Evolutionary conservation across 92 coral and sea anemone species (phyloP), one percentile per base, ranked within the genome.

Genomic region (Porites evermanni): DNA sequence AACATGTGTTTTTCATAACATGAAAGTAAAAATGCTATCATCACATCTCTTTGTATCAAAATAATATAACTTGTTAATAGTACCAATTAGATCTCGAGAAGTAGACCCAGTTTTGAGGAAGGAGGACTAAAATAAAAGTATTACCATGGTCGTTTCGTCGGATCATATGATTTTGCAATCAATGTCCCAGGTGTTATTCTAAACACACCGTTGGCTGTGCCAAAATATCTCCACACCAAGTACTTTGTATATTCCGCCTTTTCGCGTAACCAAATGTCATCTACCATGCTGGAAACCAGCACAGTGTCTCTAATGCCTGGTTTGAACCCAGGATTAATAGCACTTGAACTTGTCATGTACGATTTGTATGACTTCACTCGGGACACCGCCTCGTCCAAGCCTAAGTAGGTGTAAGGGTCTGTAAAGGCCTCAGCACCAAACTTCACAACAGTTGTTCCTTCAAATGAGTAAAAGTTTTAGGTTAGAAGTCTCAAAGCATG

Each of bases 141-240:
- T 77, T 78, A 91, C 93, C 93, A 91, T 67, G 93, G 93, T 70
- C 93, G 64, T 64, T 76, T 76, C 53, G 84, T 84, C 17, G 95
- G 93, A 61, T 91, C 94, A 61, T 23, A 89, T n/a, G 66, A 69
- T 70, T 88, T 91, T 0, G 90, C 81, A 19, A 92, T 61, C 7
- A 71, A 74, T 0, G 88, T 79, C 1, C 95, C 93, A n/a, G 93
- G 93, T 6, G 67, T 86, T 73, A 81, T 86, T 72, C 90, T 75
- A 78, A 92, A 84, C 3, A 92, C 85, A 1, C 95, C 95, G 66
- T 86, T 85, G 64, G 88, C 63, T 2, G 93, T 90, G 26, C 88
- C 93, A 50, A 89, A 54, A 56, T 81, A 89, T 74, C 93, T 81
- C 91, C 93, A 90, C 10, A 89, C 93, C 10, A 89, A 67, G 53